A percentile compares a stretch with the other conserved stretches of the same genome.
Evolutionary conservation across 1,140 invertebrate genomes (phyloP).

Genomic region (Zaprionus kolodkinae): DNA sequence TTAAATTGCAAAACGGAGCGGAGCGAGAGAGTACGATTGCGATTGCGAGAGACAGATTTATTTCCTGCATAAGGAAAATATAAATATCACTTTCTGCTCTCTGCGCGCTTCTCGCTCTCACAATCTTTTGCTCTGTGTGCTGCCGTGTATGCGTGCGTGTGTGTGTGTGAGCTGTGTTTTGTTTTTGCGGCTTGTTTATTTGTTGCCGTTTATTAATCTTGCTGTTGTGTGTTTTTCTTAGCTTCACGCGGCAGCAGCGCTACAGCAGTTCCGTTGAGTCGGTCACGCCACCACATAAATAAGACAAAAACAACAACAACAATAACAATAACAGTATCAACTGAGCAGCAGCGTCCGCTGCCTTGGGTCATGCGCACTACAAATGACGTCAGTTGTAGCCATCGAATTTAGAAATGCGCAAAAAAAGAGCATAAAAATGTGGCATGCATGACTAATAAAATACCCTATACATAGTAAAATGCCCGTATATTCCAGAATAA

Average conservation of each 20-base stretch:
- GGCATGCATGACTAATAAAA: slow-evolving; percentile 10
- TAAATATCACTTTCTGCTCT: slow-evolving; percentile 31
- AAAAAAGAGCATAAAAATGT: slow-evolving; percentile 42
- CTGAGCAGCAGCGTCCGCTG: slow-evolving; percentile 31
- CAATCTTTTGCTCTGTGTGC: too few relatives aligned
- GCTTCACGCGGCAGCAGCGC: slow-evolving; percentile 23
- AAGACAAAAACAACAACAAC: slow-evolving; percentile 58
- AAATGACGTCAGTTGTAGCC: slow-evolving; percentile 74
- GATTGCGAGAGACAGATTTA: slow-evolving; percentile 12
- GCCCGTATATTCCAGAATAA: background rate
- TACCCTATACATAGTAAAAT: slow-evolving; percentile 12
- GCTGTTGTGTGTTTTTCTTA: slow-evolving; percentile 49
- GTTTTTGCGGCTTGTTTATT: slow-evolving; percentile 55
- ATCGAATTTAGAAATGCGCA: slow-evolving; percentile 79
- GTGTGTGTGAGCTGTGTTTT: slow-evolving; percentile 32
- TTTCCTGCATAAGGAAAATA: slow-evolving; percentile 41
- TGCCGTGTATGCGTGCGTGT: background rate
- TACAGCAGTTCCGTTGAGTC: slow-evolving; percentile 73
- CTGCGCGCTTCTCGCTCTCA: background rate
- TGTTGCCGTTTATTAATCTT: slow-evolving; percentile 44
- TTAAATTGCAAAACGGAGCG: slow-evolving; percentile 8
- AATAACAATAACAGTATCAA: slow-evolving; percentile 41
- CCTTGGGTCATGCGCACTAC: slow-evolving; percentile 73
- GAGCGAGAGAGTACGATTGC: background rate
- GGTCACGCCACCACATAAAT: slow-evolving; percentile 78